A percentile compares a stretch with the other conserved stretches of the same genome.
phyloP scores from a whole-genome alignment of 2,113 vertebrate species.

The Pavo muticus region DNA sequence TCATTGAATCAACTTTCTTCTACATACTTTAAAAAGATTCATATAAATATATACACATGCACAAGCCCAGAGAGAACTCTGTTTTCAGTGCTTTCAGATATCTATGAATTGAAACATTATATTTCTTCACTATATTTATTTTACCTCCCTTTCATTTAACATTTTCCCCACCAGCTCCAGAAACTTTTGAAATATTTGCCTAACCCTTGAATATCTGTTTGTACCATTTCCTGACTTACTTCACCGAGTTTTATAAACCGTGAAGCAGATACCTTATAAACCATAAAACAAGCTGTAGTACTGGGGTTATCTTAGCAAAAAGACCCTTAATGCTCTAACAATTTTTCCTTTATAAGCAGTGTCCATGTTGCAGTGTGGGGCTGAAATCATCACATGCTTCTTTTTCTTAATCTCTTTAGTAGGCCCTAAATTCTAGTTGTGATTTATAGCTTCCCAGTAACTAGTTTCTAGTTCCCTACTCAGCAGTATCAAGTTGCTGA shows the following conservation, averaged over 20 bases:
- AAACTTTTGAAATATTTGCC: constrained; percentile 31
- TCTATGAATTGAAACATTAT: not conserved
- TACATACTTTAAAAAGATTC: not conserved
- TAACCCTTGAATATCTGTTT: constrained; percentile 19
- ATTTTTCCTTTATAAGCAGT: constrained; percentile 56
- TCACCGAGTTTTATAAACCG: constrained; percentile 31
- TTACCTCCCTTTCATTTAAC: not conserved
- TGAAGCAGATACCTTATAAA: constrained; percentile 40
- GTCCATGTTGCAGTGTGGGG: not conserved
- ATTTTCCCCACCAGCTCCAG: not conserved
- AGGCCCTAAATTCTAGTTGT: constrained; percentile 18
- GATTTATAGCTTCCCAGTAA: constrained; percentile 47
- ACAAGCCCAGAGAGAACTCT: not conserved
- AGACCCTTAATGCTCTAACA: constrained; percentile 13
- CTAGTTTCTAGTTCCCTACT: constrained; percentile 33
- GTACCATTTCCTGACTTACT: not conserved
- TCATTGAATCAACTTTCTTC: not conserved
- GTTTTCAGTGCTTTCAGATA: not conserved
- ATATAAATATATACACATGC: not conserved
- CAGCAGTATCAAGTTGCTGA: constrained; percentile 54
- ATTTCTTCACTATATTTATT: constrained; percentile 15
- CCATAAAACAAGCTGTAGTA: not conserved
- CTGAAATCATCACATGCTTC: constrained; percentile 28
- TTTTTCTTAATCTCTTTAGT: constrained; percentile 51
- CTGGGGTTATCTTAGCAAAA: not conserved